phyloP scores from a whole-genome alignment of 2,797 vertebrate species.

The Clarias fuscus region DNA sequence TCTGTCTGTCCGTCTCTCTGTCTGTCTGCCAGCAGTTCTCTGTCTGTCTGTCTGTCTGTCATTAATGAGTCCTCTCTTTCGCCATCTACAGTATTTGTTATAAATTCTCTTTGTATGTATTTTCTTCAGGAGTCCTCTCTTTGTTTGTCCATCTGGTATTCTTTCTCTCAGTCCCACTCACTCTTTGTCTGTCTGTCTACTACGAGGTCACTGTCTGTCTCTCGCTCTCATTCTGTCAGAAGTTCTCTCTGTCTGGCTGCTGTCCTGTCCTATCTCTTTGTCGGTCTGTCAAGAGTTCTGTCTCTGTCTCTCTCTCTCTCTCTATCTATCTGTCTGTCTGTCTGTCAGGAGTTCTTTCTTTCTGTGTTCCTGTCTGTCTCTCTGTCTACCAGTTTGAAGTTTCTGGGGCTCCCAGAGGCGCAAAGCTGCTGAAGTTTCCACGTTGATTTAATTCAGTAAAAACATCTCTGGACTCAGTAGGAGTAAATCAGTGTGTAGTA shows the following conservation, averaged over 20 bases:
- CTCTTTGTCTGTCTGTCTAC: neutral
- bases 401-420: neutral
- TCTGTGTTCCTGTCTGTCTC: neutral
- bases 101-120: neutral
- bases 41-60: neutral
- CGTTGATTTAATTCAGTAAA: slow-evolving; percentile 51
- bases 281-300: neutral
- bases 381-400: neutral
- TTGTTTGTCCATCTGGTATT: neutral
- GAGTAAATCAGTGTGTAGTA: no score
- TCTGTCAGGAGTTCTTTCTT: neutral
- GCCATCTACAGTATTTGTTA: neutral
- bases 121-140: neutral
- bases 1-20: neutral
- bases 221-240: neutral
- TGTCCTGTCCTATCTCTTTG: neutral
- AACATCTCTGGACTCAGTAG: no score
- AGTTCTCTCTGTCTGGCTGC: neutral
- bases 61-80: neutral
- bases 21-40: neutral
- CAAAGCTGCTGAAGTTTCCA: neutral
- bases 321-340: neutral
- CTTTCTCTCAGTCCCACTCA: no score
- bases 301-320: neutral
- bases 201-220: neutral